A percentile compares a stretch with the other conserved stretches of the same genome.
These are phyloP conservation scores for Drosophila suzukii DNA, from an alignment of 1,140 invertebrate genomes.

Conservation along the genomic window DNA sequence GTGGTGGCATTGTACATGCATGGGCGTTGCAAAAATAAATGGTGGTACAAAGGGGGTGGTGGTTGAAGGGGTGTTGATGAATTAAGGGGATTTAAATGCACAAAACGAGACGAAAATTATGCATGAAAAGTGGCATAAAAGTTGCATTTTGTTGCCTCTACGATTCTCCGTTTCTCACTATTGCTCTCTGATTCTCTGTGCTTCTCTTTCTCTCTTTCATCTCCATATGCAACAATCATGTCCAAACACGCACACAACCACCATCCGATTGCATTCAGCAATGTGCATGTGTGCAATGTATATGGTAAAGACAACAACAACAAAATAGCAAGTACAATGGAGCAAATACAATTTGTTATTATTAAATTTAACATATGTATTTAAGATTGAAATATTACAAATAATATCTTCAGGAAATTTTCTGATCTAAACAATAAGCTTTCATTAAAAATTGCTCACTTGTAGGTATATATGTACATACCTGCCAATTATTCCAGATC, in stretches of 20 bases:
- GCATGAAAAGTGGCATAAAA: constrained; percentile 71
- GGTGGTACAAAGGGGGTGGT: background rate
- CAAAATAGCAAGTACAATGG: constrained; percentile 10
- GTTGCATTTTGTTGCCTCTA: constrained; percentile 17
- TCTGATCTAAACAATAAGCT: no score
- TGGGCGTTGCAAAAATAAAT: background rate
- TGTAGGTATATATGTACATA: no score
- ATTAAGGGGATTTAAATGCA: constrained; percentile 12
- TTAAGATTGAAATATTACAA: no score
- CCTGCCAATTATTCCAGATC: no score
- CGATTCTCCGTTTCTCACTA: background rate
- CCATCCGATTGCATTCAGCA: constrained; percentile 29
- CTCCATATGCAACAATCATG: constrained; percentile 41
- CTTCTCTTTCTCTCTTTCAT: constrained; percentile 1
- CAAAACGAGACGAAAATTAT: constrained; percentile 60
- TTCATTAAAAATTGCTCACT: no score
- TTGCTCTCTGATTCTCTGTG: constrained; percentile 2
- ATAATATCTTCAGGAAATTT: no score
- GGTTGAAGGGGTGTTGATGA: background rate
- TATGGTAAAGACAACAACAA: constrained; percentile 19
- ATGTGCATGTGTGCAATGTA: constrained; percentile 15
- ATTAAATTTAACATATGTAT: no score
- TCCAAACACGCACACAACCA: constrained; percentile 22
- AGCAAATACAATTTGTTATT: background rate
- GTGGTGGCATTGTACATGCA: background rate